phyloP scores from a whole-genome alignment of 2,797 vertebrate genomes.

The Spinus pinus region DNA sequence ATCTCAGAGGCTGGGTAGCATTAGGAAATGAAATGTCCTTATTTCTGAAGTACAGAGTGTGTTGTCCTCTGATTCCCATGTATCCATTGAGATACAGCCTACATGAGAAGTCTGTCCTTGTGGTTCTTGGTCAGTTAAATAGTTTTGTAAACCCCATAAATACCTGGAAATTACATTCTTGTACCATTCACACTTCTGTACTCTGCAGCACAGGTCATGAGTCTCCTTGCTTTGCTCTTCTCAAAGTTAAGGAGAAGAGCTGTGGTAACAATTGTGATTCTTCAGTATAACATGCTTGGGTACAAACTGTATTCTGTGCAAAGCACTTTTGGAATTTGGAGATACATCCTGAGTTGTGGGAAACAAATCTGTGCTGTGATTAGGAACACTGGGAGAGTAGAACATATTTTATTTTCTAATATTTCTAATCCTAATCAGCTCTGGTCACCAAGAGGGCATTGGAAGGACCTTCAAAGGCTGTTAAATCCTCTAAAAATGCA shows the following conservation, averaged over 20 bases:
- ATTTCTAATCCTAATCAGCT: not conserved
- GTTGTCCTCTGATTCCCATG: not conserved
- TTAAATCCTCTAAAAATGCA: not conserved
- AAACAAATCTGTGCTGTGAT: not conserved
- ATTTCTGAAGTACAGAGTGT: accelerated
- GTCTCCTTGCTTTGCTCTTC: not conserved
- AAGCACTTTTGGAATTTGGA: not conserved
- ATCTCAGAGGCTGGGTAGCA: not conserved
- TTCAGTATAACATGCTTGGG: accelerated
- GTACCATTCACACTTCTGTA: not conserved
- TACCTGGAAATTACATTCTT: not conserved
- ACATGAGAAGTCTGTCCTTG: not conserved
- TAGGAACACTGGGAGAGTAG: not conserved
- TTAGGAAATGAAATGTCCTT: not conserved
- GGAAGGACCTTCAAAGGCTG: not conserved
- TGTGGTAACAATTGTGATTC: not conserved
- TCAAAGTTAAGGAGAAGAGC: not conserved
- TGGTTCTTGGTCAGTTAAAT: not conserved
- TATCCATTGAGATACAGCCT: not conserved
- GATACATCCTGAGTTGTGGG: not conserved
- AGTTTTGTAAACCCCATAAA: not conserved
- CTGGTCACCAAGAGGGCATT: not conserved
- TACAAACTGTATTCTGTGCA: not conserved
- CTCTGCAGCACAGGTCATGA: not conserved
- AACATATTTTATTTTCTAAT: not conserved